Percentiles rank a stretch among this genome's conserved stretches.
phyloP scores from a whole-genome alignment of 2,113 vertebrate genomes.

The Edolisoma coerulescens region DNA sequence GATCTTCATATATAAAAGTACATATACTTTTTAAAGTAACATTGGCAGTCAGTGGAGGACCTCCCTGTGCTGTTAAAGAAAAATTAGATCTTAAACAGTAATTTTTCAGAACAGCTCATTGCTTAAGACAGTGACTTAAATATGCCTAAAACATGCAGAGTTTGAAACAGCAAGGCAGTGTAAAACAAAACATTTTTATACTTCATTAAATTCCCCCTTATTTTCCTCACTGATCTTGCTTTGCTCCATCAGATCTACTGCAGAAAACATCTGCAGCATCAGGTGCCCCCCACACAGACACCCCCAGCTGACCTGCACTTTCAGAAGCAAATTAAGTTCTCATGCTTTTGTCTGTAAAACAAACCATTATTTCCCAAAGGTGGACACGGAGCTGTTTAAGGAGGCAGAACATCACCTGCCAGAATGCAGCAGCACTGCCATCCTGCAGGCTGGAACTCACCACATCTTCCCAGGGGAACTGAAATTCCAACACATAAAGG shows the following conservation, averaged over 20 bases:
- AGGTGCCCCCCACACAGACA: not conserved
- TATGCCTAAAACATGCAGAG: not conserved
- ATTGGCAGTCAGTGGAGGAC: not conserved
- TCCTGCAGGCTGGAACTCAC: not conserved
- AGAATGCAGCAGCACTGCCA: not conserved
- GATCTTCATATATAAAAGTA: not conserved
- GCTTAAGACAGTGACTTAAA: not conserved
- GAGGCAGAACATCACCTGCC: not conserved
- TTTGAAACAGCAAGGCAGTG: not conserved
- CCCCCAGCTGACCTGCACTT: not conserved
- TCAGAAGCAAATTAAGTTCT: not conserved
- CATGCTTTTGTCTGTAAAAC: not conserved
- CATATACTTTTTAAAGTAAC: not conserved
- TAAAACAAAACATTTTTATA: not conserved
- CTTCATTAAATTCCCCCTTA: not conserved
- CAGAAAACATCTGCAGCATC: not conserved
- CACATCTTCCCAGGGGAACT: not conserved
- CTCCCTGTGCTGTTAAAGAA: not conserved
- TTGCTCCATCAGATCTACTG: not conserved
- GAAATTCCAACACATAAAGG: not conserved
- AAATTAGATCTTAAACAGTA: not conserved
- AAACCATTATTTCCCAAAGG: not conserved
- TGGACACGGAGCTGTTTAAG: not conserved
- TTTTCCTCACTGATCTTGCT: not conserved
- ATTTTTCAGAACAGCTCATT: not conserved